phyloP scores from a whole-genome alignment of 2,888 invertebrate genomes.

The Alviniconcha strummeri region DNA sequence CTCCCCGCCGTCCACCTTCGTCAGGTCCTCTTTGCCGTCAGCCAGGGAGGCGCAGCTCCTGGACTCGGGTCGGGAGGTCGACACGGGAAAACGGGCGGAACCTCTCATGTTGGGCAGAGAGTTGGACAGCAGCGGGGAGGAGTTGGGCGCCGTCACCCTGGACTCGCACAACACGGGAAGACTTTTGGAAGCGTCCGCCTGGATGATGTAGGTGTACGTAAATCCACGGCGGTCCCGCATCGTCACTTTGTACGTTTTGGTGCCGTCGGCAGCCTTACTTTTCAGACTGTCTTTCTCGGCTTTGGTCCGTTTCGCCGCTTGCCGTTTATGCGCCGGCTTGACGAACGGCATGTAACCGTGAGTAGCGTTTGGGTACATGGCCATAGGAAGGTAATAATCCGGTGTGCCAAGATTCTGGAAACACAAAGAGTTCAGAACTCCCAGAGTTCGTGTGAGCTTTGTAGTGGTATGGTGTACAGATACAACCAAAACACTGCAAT shows the following conservation, averaged over 20 bases:
- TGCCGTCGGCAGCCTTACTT: conserved; percentile 39
- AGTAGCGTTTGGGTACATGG: conserved; percentile 68
- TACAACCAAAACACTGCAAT: conserved; percentile 16
- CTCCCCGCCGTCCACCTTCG: conserved; percentile 50
- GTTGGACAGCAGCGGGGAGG: conserved; percentile 41
- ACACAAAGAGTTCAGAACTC: not conserved
- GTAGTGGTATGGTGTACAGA: not conserved
- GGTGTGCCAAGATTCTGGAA: not conserved
- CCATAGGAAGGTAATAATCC: conserved; percentile 44
- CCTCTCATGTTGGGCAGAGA: conserved; percentile 40
- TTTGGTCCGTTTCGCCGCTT: conserved; percentile 53
- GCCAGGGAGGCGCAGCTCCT: conserved; percentile 37
- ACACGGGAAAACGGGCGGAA: conserved; percentile 28
- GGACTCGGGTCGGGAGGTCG: conserved; percentile 34
- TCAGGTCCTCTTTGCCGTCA: conserved; percentile 41
- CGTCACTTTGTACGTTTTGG: conserved; percentile 65
- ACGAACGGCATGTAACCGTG: conserved; percentile 69
- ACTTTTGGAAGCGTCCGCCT: conserved; percentile 63
- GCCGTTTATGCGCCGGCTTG: conserved; percentile 53
- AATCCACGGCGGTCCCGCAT: conserved; percentile 63
- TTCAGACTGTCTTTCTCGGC: conserved; percentile 46
- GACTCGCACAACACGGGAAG: conserved; percentile 60
- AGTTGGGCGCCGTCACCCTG: conserved; percentile 42
- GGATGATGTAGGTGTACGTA: conserved; percentile 65
- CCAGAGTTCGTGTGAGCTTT: not conserved